Base-by-base conservation (phyloP, 1,140 invertebrate species). In the Hylaeus anthracinus region DNA sequence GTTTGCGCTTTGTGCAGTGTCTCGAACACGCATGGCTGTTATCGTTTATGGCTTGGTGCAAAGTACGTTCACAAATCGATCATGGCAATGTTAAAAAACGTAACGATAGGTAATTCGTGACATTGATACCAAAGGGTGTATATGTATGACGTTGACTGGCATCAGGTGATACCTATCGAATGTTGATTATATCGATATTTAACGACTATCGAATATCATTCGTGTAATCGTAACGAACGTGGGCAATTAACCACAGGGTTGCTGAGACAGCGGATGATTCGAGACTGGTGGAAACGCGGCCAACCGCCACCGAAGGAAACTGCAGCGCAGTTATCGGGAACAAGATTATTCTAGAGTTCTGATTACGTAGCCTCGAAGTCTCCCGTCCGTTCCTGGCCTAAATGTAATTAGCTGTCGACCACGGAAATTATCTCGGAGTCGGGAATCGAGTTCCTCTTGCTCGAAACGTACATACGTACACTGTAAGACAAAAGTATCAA, bases 261-360 rank as follows among this genome's bases (percentile, higher is more conserved):
- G 84, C 84, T 85, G 79, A 86, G 60, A 39, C 81, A 86, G 88
- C 84, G 83, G 14, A 84, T 86, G 82, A 84, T 82, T 72, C 78
- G 80, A 77, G 81, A 88, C 83, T 37, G 60, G 66, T 51, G 86
- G 77, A 55, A 73, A 67, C 65, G 71, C n/a, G 37, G 53, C 48
- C 51, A 72, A 61, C 66, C 72, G 51, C 14, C 65, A 48, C 53
- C 72, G 61, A 10, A 74, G 82, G 81, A 86, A 86, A 74, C 77
- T 87, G 77, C 86, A 64, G 43, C 48, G 83, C 82, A 73, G 85
- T 83, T 84, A 90, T 89, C 83, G 86, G 83, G 82, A 90, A 91
- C 89, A 86, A 89, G 90, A 91, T 91, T 90, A 90, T 91, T 90
- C 81, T 65, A 76, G 77, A 90, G 87, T 90, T 88, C 85, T 87